A percentile compares a stretch with the other conserved stretches of the same genome.
Evolutionary conservation across 2,113 vertebrate genomes (phyloP).

Genomic region (Oreochromis spilurus): DNA sequence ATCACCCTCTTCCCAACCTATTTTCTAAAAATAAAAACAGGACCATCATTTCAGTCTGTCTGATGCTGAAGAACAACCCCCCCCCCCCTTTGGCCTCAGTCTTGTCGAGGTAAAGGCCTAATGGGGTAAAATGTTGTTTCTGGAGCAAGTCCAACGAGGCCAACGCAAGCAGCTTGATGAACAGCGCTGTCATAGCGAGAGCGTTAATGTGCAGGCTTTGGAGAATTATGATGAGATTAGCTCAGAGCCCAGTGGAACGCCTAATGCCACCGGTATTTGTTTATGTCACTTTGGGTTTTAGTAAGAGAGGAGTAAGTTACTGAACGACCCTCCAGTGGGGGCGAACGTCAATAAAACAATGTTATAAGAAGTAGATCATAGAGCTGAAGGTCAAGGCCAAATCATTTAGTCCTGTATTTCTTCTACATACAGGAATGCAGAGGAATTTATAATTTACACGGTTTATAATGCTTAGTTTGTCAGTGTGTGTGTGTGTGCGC

Average conservation of each 20-base stretch:
- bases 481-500: neutral
- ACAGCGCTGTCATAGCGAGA: slow-evolving; percentile 40
- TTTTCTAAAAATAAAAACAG: neutral
- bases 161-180: slow-evolving; percentile 43
- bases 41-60: neutral
- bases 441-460: neutral
- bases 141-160: slow-evolving; percentile 51
- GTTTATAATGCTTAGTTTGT: neutral
- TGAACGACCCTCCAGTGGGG: neutral
- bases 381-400: neutral
- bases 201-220: slow-evolving; percentile 50
- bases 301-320: slow-evolving; percentile 19
- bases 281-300: slow-evolving; percentile 56
- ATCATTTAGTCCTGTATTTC: neutral
- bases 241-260: slow-evolving; percentile 7
- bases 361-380: neutral
- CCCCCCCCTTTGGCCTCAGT: neutral
- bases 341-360: slow-evolving; percentile 22
- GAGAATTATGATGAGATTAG: slow-evolving; percentile 65
- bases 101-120: neutral
- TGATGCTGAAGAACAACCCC: neutral
- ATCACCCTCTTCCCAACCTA: neutral
- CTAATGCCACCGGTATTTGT: slow-evolving; percentile 41
- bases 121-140: slow-evolving; percentile 27
- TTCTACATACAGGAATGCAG: neutral